These are phyloP conservation scores for Caretta caretta DNA, from an alignment of 2,113 vertebrate species.

Conservation along the genomic window DNA sequence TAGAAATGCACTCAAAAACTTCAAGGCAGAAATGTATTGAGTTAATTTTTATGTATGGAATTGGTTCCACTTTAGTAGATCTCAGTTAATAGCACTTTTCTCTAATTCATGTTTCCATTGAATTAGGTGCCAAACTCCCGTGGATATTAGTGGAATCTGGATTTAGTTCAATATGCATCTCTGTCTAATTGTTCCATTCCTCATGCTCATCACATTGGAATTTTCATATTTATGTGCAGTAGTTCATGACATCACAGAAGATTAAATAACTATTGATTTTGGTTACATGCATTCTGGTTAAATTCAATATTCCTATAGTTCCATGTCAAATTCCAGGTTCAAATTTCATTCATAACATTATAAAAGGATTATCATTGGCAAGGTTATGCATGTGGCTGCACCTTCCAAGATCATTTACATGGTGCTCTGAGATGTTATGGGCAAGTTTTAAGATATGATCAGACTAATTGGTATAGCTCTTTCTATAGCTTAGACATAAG, in stretches of 20 bases:
- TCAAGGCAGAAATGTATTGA: slow-evolving; percentile 66
- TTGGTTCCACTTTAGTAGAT: slow-evolving; percentile 5
- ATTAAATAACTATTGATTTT: slow-evolving; percentile 27
- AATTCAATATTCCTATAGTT: slow-evolving; percentile 61
- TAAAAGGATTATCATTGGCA: slow-evolving; percentile 7
- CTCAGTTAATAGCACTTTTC: slow-evolving; percentile 56
- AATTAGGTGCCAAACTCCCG: background rate
- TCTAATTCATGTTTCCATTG: slow-evolving; percentile 47
- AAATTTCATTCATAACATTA: slow-evolving; percentile 42
- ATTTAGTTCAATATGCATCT: slow-evolving; percentile 46
- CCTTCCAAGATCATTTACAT: slow-evolving; percentile 46
- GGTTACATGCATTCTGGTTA: slow-evolving; percentile 54
- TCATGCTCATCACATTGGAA: slow-evolving; percentile 48
- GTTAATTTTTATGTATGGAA: slow-evolving; percentile 66
- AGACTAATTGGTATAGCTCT: slow-evolving; percentile 43
- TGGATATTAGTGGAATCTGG: slow-evolving; percentile 50
- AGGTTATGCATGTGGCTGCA: background rate
- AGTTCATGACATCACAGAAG: background rate
- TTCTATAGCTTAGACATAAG: slow-evolving; percentile 22
- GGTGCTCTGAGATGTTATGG: slow-evolving; percentile 47
- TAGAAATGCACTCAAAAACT: slow-evolving; percentile 53
- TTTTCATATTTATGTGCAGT: slow-evolving; percentile 46
- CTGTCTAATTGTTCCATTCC: slow-evolving; percentile 43
- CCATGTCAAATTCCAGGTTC: slow-evolving; percentile 63
- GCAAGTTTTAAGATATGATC: slow-evolving; percentile 54